Evolutionary conservation across 2,113 vertebrate species (phyloP).

Genomic region (Syngnathus floridae): DNA sequence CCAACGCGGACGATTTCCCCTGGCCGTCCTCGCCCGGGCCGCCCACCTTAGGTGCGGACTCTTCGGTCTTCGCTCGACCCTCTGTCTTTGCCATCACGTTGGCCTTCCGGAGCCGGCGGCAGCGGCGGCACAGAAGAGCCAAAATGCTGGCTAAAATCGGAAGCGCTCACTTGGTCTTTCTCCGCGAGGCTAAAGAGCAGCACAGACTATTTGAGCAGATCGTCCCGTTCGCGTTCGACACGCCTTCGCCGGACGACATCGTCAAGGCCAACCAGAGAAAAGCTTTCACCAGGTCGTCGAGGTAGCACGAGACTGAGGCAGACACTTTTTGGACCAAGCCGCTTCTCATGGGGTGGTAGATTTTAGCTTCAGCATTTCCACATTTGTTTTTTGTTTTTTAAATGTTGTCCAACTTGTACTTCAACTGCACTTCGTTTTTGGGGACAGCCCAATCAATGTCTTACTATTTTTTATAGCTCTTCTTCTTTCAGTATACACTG

Average conservation of each 20-base stretch:
- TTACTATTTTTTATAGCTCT: slow-evolving; percentile 34
- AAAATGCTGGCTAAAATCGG: slow-evolving; percentile 33
- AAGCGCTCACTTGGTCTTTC: slow-evolving; percentile 65
- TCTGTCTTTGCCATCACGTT: slow-evolving; percentile 87
- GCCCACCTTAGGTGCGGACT: slow-evolving; percentile 38
- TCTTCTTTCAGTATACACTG: neutral
- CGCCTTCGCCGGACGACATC: slow-evolving; percentile 92
- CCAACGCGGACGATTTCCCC: slow-evolving; percentile 25
- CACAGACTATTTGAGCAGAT: slow-evolving; percentile 67
- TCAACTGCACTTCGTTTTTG: neutral
- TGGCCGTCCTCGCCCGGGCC: slow-evolving; percentile 6
- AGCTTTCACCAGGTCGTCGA: slow-evolving; percentile 77
- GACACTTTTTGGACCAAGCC: slow-evolving; percentile 23
- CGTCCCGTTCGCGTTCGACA: slow-evolving; percentile 83
- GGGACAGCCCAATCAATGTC: slow-evolving; percentile 38
- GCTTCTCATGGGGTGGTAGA: neutral
- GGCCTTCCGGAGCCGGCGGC: slow-evolving; percentile 71
- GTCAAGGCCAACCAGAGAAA: slow-evolving; percentile 85
- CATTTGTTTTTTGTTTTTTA: neutral
- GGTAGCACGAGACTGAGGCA: neutral
- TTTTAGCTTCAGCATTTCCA: neutral
- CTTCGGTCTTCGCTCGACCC: slow-evolving; percentile 74
- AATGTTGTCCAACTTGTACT: neutral
- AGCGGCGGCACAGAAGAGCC: slow-evolving; percentile 55
- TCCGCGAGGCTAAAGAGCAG: slow-evolving; percentile 70